Evolutionary conservation across 1,140 invertebrate genomes (phyloP).

Genomic region (Matsumurasca onukii): DNA sequence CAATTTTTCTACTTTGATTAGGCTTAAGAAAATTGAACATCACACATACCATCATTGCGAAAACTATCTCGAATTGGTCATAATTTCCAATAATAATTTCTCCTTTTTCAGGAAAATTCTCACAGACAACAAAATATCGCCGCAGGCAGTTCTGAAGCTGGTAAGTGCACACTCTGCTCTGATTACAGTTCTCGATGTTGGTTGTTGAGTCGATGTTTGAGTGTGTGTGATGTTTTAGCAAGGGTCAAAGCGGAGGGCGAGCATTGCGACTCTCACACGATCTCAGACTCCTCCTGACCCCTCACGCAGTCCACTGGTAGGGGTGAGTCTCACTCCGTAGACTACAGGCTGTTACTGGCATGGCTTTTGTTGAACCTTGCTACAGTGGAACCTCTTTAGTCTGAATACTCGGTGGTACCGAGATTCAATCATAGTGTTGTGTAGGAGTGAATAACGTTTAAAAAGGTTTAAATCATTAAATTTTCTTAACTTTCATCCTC

Average conservation of each 20-base stretch:
- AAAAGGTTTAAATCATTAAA: too few species aligned
- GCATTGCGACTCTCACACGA: conserved; percentile 35
- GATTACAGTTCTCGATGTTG: not conserved
- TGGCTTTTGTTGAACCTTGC: not conserved
- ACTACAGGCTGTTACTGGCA: not conserved
- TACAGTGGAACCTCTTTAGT: too few species aligned
- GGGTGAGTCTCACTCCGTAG: conserved; percentile 22
- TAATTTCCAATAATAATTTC: not conserved
- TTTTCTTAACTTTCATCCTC: too few species aligned
- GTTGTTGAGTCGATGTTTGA: not conserved
- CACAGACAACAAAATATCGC: conserved; percentile 31
- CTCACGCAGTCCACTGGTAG: conserved; percentile 15
- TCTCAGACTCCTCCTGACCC: conserved; percentile 21
- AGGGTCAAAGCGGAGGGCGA: conserved; percentile 34
- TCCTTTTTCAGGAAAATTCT: conserved; percentile 33
- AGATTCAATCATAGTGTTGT: too few species aligned
- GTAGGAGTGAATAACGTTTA: too few species aligned
- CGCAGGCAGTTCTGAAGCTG: conserved; percentile 9
- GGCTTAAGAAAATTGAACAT: too few species aligned
- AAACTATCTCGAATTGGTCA: too few species aligned
- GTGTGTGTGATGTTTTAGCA: conserved; percentile 30
- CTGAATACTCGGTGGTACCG: too few species aligned
- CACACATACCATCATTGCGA: too few species aligned
- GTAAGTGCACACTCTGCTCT: conserved; percentile 28
- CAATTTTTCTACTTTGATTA: too few species aligned